A percentile compares a stretch with the other conserved stretches of the same genome.
phyloP scores from a whole-genome alignment of 2,113 vertebrate species.

The Sciurus niger region DNA sequence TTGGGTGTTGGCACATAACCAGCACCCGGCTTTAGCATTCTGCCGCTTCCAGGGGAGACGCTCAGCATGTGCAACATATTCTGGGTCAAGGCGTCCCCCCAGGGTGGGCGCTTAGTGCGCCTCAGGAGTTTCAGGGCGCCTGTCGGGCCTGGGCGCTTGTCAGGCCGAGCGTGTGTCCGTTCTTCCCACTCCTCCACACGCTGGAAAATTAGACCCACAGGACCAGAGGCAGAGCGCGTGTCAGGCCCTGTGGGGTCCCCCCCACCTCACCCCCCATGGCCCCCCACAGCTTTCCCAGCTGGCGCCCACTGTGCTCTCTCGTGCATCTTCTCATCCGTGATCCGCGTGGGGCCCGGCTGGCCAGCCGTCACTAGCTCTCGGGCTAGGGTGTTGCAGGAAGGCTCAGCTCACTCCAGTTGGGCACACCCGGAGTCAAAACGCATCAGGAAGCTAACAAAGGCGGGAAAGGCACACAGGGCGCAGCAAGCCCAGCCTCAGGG shows the following conservation, averaged over 20 bases:
- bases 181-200: background rate
- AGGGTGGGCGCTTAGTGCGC: background rate
- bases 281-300: background rate
- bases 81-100: background rate
- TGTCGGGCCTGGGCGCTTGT: background rate
- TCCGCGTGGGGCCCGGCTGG: background rate
- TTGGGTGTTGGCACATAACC: background rate
- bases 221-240: background rate
- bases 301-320: background rate
- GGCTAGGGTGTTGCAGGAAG: background rate
- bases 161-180: background rate
- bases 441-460: background rate
- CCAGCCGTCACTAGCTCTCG: rapidly evolving
- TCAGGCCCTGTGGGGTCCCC: no score
- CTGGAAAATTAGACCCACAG: no score
- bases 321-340: background rate
- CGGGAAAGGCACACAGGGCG: no score
- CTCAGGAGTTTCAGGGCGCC: background rate
- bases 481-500: background rate
- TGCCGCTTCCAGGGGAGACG: background rate
- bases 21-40: background rate
- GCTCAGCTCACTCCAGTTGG: background rate
- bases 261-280: no score
- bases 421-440: background rate
- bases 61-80: no score